Evolutionary conservation across 2,888 invertebrate genomes (phyloP).

Genomic region (Furcula furcula): DNA sequence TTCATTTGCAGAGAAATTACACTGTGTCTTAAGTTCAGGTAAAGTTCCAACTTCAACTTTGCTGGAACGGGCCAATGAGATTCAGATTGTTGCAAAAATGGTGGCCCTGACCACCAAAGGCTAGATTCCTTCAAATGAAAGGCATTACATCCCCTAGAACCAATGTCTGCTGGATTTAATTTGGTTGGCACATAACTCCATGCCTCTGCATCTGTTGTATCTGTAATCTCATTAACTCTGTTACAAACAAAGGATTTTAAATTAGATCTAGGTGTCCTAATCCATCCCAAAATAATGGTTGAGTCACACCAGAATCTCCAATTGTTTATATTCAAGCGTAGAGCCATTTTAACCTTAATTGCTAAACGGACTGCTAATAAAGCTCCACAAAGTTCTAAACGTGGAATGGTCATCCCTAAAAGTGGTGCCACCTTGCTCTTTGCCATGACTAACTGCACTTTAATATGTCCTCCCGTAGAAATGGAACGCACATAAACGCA

Average conservation of each 20-base stretch:
- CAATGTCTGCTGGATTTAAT: background rate
- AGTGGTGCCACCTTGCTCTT: slow-evolving; percentile 30
- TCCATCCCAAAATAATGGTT: slow-evolving; percentile 32
- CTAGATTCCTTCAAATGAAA: background rate
- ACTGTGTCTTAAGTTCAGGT: too few relatives aligned
- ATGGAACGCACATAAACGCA: slow-evolving; percentile 25
- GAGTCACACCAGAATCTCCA: slow-evolving; percentile 32
- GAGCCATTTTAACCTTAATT: slow-evolving; percentile 18
- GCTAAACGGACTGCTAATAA: slow-evolving; percentile 27
- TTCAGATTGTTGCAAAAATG: too few relatives aligned
- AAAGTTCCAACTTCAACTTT: too few relatives aligned
- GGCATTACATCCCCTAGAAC: background rate
- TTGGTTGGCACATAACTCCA: slow-evolving; percentile 28
- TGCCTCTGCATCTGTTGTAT: slow-evolving; percentile 11
- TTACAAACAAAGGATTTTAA: slow-evolving; percentile 31
- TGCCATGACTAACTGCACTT: slow-evolving; percentile 18
- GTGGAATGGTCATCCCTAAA: slow-evolving; percentile 29
- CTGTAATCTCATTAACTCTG: slow-evolving; percentile 28
- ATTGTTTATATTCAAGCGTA: slow-evolving; percentile 11
- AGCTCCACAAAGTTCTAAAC: slow-evolving; percentile 36
- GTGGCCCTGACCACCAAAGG: slow-evolving; percentile 4
- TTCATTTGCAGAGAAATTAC: too few relatives aligned
- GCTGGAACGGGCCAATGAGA: too few relatives aligned
- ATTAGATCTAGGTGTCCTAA: slow-evolving; percentile 21
- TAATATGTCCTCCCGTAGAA: slow-evolving; percentile 6